Conservation (phyloP, 2,797 vertebrate species). For the Pogonophryne albipinna region DNA sequence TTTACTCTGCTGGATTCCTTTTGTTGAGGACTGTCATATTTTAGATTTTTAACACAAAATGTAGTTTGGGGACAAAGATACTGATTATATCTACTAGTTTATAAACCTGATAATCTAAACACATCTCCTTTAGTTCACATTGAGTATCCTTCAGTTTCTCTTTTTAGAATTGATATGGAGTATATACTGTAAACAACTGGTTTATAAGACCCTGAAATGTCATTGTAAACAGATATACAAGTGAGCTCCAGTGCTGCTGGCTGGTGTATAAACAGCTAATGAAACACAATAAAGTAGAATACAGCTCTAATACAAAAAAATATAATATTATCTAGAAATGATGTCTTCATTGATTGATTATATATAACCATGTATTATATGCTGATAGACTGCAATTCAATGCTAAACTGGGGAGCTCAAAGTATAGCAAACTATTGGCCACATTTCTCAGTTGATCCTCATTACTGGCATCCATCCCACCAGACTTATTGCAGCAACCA, state of each 20-base stretch:
- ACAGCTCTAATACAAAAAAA: not conserved
- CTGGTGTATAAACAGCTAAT: not conserved
- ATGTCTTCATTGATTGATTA: not conserved
- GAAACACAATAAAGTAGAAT: not conserved
- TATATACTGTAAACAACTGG: not conserved
- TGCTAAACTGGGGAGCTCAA: not conserved
- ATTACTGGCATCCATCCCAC: not conserved
- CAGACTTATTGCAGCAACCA: conserved; percentile 6
- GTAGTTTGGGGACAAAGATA: not conserved
- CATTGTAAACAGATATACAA: too few relatives aligned
- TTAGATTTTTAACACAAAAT: not conserved
- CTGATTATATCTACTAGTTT: not conserved
- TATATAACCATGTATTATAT: not conserved
- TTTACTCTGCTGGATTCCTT: not conserved
- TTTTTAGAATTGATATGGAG: not conserved
- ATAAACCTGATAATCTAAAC: not conserved
- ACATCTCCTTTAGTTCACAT: not conserved
- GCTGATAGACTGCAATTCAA: not conserved
- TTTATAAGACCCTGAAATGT: not conserved
- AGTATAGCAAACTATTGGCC: not conserved
- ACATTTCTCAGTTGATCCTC: not conserved
- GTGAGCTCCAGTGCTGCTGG: too few relatives aligned
- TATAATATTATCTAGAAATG: too few relatives aligned
- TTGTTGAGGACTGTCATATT: not conserved
- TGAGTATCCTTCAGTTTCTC: not conserved